Evolutionary conservation across 1,140 invertebrate genomes (phyloP).

Genomic region (Trissolcus basalis): DNA sequence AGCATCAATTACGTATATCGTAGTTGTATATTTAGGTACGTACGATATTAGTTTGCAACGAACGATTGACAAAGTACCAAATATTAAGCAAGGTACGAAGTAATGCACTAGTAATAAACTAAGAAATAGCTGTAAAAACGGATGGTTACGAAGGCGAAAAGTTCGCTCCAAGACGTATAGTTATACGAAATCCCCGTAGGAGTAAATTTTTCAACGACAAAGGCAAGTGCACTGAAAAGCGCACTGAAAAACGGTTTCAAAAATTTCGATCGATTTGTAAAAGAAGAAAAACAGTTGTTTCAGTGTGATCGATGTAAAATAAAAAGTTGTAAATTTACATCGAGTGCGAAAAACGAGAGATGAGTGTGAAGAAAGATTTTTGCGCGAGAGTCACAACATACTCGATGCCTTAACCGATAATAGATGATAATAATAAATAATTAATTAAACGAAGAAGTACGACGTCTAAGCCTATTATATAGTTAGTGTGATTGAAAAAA

Average conservation of each 20-base stretch:
- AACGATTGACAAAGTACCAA: slow-evolving; percentile 45
- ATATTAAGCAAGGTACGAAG: slow-evolving; percentile 32
- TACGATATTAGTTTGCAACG: slow-evolving; percentile 59
- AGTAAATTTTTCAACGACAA: not conserved
- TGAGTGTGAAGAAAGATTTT: slow-evolving; percentile 61
- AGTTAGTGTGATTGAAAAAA: slow-evolving; percentile 62
- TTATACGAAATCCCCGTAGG: slow-evolving; percentile 15
- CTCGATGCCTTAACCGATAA: slow-evolving; percentile 75
- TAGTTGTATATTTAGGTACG: slow-evolving; percentile 56
- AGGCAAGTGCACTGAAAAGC: not conserved
- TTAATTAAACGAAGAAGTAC: slow-evolving; percentile 11
- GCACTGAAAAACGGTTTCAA: no score
- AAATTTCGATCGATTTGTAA: no score
- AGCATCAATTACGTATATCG: slow-evolving; percentile 48
- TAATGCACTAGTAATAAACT: slow-evolving; percentile 29
- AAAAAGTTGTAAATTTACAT: not conserved
- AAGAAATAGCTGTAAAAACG: slow-evolving; percentile 33
- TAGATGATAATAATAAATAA: slow-evolving; percentile 69
- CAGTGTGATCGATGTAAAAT: slow-evolving; percentile 23
- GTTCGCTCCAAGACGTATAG: slow-evolving; percentile 20
- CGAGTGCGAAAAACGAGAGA: slow-evolving; percentile 3
- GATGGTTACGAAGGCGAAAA: slow-evolving; percentile 44
- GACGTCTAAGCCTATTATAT: slow-evolving; percentile 61
- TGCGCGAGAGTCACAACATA: slow-evolving; percentile 66
- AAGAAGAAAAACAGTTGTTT: slow-evolving; percentile 1